Conservation (phyloP, 2,888 invertebrate genomes). For the Drosophila formosana region DNA sequence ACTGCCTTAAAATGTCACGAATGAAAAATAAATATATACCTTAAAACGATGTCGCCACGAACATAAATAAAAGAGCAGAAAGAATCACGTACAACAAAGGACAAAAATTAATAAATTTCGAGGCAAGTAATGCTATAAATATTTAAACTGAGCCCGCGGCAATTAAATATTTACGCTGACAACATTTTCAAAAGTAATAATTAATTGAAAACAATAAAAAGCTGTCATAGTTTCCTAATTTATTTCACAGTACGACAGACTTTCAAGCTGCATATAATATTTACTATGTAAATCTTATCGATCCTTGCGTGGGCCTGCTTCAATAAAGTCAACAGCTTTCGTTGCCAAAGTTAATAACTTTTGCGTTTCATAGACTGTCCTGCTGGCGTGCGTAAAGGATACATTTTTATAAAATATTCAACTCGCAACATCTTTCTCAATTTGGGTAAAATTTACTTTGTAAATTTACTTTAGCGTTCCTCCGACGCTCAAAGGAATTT, state of each 20-base stretch:
- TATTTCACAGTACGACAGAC: neutral
- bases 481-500: constrained; percentile 52
- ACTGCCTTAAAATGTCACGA: constrained; percentile 2
- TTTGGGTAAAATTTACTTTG: constrained; percentile 32
- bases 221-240: neutral
- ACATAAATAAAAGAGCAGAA: too few species aligned
- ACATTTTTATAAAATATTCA: constrained; percentile 1
- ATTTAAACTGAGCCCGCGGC: neutral
- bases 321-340: neutral
- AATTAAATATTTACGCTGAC: neutral
- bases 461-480: constrained; percentile 26
- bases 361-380: neutral
- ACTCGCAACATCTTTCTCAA: constrained; percentile 4
- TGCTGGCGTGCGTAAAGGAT: neutral
- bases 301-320: neutral
- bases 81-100: too few species aligned
- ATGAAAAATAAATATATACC: constrained; percentile 11
- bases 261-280: neutral
- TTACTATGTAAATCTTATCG: neutral
- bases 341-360: neutral
- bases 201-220: neutral
- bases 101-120: neutral
- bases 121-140: neutral
- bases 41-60: neutral
- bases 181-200: neutral